phyloP scores from a whole-genome alignment of 2,797 vertebrate species.

The Morus bassanus region DNA sequence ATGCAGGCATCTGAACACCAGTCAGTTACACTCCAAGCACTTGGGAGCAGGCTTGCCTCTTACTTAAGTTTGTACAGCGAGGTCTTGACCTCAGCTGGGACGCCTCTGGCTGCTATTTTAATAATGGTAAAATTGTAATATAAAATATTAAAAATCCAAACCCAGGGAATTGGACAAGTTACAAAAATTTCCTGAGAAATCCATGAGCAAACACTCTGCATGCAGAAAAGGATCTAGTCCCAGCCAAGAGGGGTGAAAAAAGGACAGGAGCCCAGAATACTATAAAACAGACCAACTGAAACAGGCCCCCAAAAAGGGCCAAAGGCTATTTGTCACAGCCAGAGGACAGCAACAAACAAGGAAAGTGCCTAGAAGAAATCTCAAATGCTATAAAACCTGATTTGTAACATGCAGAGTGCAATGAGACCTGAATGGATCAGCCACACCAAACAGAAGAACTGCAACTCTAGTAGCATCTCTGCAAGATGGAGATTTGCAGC shows the following conservation, averaged over 20 bases:
- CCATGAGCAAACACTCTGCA: background rate
- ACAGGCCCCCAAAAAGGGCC: background rate
- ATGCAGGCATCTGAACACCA: background rate
- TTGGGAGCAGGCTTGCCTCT: background rate
- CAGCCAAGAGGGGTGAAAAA: background rate
- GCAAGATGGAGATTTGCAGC: background rate
- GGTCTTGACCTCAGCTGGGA: background rate
- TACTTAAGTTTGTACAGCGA: background rate
- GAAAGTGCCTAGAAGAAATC: background rate
- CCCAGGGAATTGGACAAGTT: background rate
- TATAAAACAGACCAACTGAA: background rate
- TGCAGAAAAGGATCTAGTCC: background rate
- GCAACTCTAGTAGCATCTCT: background rate
- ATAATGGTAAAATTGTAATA: background rate
- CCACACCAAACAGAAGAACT: background rate
- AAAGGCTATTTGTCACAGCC: background rate
- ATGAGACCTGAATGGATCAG: background rate
- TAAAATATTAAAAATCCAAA: background rate
- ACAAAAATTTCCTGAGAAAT: background rate
- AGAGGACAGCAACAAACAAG: background rate
- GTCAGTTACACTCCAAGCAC: background rate
- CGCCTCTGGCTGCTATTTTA: background rate
- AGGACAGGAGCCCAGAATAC: background rate
- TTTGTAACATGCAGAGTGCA: background rate
- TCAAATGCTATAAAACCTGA: background rate